Base-by-base conservation (phyloP, 2,113 vertebrate species). In the Cygnus atratus region DNA sequence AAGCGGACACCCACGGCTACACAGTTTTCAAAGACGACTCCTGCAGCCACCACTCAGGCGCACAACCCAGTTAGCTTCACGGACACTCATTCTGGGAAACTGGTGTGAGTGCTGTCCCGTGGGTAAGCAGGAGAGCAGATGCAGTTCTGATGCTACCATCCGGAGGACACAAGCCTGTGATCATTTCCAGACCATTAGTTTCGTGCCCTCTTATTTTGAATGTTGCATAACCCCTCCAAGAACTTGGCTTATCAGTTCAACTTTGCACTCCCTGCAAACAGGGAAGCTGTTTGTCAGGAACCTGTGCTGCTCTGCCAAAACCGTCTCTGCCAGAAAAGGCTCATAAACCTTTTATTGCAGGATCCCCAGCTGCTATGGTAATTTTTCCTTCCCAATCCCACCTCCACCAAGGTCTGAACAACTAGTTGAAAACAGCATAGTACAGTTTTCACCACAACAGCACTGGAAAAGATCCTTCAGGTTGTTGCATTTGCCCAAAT, bases 161-260 rank as follows among this genome's bases (percentile, higher is more conserved):
- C 77, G 48, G 41, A 72, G 62, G 66, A 67, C 3, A 4, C 22
- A 33, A 73, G 20, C 2, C 74, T 72, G 22, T 18, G 35, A 91
- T 39, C 12, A 5, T 84, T 94, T 90, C 70, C 86, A 95, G 33
- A 75, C 54, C 90, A 96, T 86, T 76, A 94, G 57, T 59, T 95
- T 48, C 8, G 68, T 79, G 80, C 84, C 39, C 84, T 91, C 80
- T 82, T 46, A 43, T 93, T 92, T 37, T 76, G 48, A 93, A 44
- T 20, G 62, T 94, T 96, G 88, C 37, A 2, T 87, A 96, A 95
- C 46, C 73, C 58, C 90, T 88, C 48, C 54, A 91, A 96, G 95
- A 94, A 90, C 92, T 84, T 88, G 86, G 80, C 66, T 96, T 96
- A 96, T 97, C 95, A 96, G 55, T 92, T 96, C 92, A 95, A 95